Conservation (phyloP, 2,797 vertebrate species). For the Pseudomugil tenellus region DNA sequence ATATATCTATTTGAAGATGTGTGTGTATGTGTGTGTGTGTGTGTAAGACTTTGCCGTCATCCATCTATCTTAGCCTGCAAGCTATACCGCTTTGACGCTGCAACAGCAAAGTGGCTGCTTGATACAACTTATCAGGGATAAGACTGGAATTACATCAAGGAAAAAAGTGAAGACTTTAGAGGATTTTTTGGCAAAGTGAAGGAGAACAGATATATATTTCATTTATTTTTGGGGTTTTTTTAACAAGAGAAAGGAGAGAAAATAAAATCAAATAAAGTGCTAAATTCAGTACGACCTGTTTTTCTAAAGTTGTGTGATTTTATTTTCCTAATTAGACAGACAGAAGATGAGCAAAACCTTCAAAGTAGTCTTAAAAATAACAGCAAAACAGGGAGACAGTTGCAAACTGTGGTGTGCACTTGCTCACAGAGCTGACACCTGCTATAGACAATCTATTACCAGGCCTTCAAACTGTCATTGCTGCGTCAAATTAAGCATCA, state of each 20-base stretch:
- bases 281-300: slow-evolving; percentile 12
- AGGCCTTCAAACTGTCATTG: slow-evolving; percentile 44
- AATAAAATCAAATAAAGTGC: not conserved
- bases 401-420: not conserved
- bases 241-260: not conserved
- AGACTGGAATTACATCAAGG: not conserved
- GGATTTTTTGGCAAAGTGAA: not conserved
- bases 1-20: slow-evolving; percentile 1
- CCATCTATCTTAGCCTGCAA: slow-evolving; percentile 1
- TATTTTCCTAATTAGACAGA: slow-evolving; percentile 13
- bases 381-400: slow-evolving; percentile 8
- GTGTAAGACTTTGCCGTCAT: slow-evolving; percentile 14
- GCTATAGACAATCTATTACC: slow-evolving; percentile 37
- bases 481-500: slow-evolving; percentile 45
- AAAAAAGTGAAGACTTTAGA: not conserved
- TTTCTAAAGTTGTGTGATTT: slow-evolving; percentile 12
- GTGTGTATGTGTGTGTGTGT: not conserved
- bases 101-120: not conserved
- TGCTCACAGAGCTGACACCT: slow-evolving; percentile 31
- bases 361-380: slow-evolving; percentile 10
- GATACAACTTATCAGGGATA: not conserved
- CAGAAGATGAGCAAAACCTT: slow-evolving; percentile 13
- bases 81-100: slow-evolving; percentile 2
- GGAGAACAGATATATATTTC: not conserved
- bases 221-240: not conserved